phyloP scores from a whole-genome alignment of 1,140 invertebrate species.

The Homarus americanus region DNA sequence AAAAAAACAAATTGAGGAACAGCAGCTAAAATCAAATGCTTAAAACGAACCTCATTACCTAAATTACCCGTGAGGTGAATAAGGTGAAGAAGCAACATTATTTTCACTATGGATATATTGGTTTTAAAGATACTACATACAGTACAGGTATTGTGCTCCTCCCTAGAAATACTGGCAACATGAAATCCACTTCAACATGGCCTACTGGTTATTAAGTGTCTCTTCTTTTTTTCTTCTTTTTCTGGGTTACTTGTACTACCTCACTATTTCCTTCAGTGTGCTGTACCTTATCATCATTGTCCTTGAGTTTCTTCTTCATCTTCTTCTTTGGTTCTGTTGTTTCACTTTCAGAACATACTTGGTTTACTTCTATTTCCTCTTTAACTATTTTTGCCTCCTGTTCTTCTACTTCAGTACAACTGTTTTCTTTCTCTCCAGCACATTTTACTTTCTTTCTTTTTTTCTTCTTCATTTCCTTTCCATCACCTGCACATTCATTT shows the following conservation, averaged over 20 bases:
- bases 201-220: not conserved
- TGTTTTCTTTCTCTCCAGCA: not conserved
- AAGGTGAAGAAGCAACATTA: too few relatives aligned
- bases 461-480: not conserved
- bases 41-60: too few relatives aligned
- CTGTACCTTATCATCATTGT: not conserved
- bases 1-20: too few relatives aligned
- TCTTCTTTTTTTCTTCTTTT: slow-evolving; percentile 10
- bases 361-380: not conserved
- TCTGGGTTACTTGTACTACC: not conserved
- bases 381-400: not conserved
- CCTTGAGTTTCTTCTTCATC: not conserved
- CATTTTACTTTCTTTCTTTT: not conserved
- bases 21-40: too few relatives aligned
- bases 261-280: not conserved
- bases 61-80: too few relatives aligned
- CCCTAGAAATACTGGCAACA: too few relatives aligned
- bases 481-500: not conserved
- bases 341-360: too few relatives aligned
- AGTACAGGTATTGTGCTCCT: too few relatives aligned
- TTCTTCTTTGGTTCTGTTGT: not conserved
- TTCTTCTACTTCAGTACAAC: not conserved
- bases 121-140: too few relatives aligned
- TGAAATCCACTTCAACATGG: not conserved
- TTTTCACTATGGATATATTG: too few relatives aligned